These are phyloP conservation scores for Melospiza georgiana DNA, from an alignment of 2,113 vertebrate species.

Conservation along the genomic window DNA sequence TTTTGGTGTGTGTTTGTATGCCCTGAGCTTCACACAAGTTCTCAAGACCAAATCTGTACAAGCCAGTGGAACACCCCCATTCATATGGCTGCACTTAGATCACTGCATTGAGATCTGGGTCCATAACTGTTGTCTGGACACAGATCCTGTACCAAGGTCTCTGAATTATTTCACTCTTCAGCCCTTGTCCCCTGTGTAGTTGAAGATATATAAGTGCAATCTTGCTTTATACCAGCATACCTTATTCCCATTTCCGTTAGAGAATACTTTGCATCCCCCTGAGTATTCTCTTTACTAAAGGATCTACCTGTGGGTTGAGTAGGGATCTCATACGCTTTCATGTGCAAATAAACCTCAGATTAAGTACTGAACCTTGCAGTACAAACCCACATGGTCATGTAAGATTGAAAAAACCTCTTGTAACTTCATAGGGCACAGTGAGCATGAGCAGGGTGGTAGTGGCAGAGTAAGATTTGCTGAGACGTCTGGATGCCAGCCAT, in stretches of 20 bases:
- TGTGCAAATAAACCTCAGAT: background rate
- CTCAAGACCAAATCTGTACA: background rate
- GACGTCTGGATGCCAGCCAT: background rate
- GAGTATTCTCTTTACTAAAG: background rate
- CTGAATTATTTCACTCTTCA: background rate
- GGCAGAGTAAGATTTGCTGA: background rate
- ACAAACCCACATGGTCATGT: fast-evolving
- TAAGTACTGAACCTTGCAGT: background rate
- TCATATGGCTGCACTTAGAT: background rate
- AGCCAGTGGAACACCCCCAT: background rate
- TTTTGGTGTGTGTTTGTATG: background rate
- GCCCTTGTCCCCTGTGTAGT: background rate
- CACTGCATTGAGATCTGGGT: background rate
- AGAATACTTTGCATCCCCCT: background rate
- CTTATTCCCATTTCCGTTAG: background rate
- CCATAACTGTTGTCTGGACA: background rate
- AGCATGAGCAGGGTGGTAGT: background rate
- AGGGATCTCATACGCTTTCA: background rate
- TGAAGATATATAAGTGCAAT: background rate
- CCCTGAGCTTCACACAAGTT: background rate
- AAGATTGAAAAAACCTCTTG: background rate
- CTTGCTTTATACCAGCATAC: background rate
- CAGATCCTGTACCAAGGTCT: background rate
- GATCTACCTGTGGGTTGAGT: background rate
- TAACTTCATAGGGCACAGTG: background rate